A percentile compares a stretch with the other conserved stretches of the same genome.
These are phyloP conservation scores for Nyctibius grandis DNA, from an alignment of 2,797 vertebrate genomes.

Conservation along the genomic window DNA sequence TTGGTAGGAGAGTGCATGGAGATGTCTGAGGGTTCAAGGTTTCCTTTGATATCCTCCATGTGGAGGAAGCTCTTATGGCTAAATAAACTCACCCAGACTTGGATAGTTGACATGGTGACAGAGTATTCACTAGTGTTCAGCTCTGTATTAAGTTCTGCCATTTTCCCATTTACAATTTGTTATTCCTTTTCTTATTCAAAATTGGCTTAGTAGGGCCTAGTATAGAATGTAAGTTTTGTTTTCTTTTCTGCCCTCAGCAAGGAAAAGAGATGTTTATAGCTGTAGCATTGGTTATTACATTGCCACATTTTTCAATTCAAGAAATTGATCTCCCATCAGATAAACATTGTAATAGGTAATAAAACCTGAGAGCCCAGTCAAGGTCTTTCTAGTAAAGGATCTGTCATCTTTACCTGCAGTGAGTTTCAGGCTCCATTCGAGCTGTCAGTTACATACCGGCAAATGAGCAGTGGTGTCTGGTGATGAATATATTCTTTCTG, in stretches of 20 bases:
- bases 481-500: background rate
- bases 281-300: background rate
- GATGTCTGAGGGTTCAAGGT: rapidly evolving
- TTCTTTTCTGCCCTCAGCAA: background rate
- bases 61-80: background rate
- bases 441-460: background rate
- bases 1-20: background rate
- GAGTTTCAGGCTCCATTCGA: background rate
- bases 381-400: background rate
- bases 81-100: background rate
- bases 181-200: background rate
- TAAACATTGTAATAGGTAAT: background rate
- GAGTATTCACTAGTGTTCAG: background rate
- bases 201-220: background rate
- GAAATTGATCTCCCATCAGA: background rate
- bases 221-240: background rate
- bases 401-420: background rate
- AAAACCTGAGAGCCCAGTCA: conserved; percentile 8
- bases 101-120: background rate
- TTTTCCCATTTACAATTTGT: background rate
- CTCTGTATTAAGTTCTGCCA: background rate
- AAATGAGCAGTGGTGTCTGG: background rate
- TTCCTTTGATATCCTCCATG: background rate
- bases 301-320: background rate
- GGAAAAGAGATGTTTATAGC: background rate